Base-by-base conservation (phyloP, 2,113 vertebrate genomes). In the Channa maculata region DNA sequence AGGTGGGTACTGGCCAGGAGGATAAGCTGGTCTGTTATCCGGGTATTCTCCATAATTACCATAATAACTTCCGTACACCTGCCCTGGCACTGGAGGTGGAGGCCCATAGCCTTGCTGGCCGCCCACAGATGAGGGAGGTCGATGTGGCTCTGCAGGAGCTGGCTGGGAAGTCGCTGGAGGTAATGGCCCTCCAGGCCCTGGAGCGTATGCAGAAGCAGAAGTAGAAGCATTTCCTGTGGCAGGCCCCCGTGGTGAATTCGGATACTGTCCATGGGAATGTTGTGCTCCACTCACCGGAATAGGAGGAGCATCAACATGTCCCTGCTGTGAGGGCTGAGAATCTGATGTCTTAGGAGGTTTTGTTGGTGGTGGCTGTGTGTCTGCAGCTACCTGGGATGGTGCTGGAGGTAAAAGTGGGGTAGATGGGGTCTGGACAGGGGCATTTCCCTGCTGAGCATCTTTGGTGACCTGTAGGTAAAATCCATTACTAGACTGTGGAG, bases 381-480 rank as follows among this genome's bases (percentile, higher is more conserved):
- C 63, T 67, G 46, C 36, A 83, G 76, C 82, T 79, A 77, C 84
- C 74, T 46, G 85, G 36, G 52, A 11, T 0, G 71, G 83, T 9
- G 82, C 62, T 4, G 80, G 83, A 33, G 24, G 69, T 65, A 86
- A 87, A 2, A 86, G 88, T 66, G 79, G 54, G 59, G 60, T 60
- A 68, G 78, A 82, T 34, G 92, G 48, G 37, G 77, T 72, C 66
- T 86, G 90, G 78, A 70, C 14, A 71, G 84, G 0, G 43, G 59
- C 75, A 64, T 92, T 94, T 37, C 80, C 92, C 45, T 90, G 94
- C 82, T 95, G 96, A 0, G 86, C 88, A 65, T 96, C 96, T 94
- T 96, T 95, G 69, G 94, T 97, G 80, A 98, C 96, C 96, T 99
- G 98, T 82, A 95, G 96, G 85, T 97, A 98, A 91, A 98, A 98